Evolutionary conservation across 2,888 invertebrate species (phyloP).

Genomic region (Mythimna loreyi): DNA sequence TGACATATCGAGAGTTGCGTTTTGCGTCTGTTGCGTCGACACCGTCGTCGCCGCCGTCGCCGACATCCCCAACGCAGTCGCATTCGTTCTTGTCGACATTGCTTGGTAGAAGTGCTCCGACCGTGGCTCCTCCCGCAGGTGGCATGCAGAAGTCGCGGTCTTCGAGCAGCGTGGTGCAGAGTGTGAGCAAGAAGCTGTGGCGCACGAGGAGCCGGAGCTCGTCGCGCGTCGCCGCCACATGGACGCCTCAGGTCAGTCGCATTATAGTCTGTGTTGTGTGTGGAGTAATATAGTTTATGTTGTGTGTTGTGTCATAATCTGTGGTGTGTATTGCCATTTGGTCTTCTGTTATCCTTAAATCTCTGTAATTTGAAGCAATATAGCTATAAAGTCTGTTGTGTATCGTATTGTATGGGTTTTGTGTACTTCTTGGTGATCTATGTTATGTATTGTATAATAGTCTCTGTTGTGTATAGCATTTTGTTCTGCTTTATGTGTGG

Average conservation of each 20-base stretch:
- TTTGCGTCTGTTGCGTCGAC: slow-evolving; percentile 83
- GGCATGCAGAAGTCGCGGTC: slow-evolving; percentile 98
- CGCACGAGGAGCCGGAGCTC: slow-evolving; percentile 96
- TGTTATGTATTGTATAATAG: background rate
- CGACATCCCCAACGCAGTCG: slow-evolving; percentile 86
- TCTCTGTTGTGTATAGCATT: background rate
- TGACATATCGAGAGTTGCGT: slow-evolving; percentile 84
- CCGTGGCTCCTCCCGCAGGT: slow-evolving; percentile 88
- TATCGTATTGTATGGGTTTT: background rate
- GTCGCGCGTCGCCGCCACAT: slow-evolving; percentile 92
- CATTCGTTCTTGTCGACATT: slow-evolving; percentile 84
- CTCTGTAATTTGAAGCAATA: background rate
- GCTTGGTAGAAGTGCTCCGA: slow-evolving; percentile 80
- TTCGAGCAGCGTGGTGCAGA: slow-evolving; percentile 96
- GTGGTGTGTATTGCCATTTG: background rate
- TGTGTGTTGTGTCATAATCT: background rate
- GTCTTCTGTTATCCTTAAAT: background rate
- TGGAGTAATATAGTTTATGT: background rate
- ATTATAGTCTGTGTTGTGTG: slow-evolving; percentile 60
- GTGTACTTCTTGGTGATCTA: background rate
- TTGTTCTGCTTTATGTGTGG: background rate
- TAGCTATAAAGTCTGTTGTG: background rate
- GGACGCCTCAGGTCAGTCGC: slow-evolving; percentile 96
- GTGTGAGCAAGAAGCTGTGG: slow-evolving; percentile 96
- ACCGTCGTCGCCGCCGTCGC: slow-evolving; percentile 90